Evolutionary conservation across 2,113 vertebrate species (phyloP), one percentile per base, ranked within the genome.

Genomic region (Psephotus haematonotus): DNA sequence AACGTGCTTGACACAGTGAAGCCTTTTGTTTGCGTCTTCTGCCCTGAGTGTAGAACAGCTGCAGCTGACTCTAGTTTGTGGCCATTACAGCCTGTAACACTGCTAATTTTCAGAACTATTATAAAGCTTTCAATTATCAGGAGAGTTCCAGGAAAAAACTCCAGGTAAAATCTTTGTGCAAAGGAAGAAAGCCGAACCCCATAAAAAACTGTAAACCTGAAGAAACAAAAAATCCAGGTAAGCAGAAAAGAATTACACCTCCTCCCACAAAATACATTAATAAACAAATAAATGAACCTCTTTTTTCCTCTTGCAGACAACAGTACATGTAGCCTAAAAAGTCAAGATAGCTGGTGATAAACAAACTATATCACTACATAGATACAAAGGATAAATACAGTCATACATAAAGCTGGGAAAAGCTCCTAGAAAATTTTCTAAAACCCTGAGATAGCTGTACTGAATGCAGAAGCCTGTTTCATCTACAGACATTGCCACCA

Each of bases 71-170:
- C 31, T 49, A 79, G 28, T 25, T 46, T 24, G 79, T 49, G 43
- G 43, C 28, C 63, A 81, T 89, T 87, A 69, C 4, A 3, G 13
- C 7, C 53, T 90, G 18, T 12, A 86, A 86, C 11, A 59, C 28
- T 41, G 69, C 17, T 95, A 52, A 95, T 90, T 95, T 95, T 89
- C 35, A 78, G 52, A 89, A 83, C 44, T 85, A 60, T 47, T 75
- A 65, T 28, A 91, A 93, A 82, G 47, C 28, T 86, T 96, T 95
- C 44, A 52, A 33, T 41, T 79, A 85, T 22, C 41, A 85, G 7
- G 24, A 79, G 44, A 82, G 19, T 65, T 91, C 14, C 27, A 88
- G 18, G 5, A 60, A 76, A 72, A 52, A 68, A 41, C 3, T 71
- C 8, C 16, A 43, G 6, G 3, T 23, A 74, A 93, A 86, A 13